Evolutionary conservation across 2,113 vertebrate species (phyloP), one percentile per base, ranked within the genome.

Genomic region (Zosterops japonicus): DNA sequence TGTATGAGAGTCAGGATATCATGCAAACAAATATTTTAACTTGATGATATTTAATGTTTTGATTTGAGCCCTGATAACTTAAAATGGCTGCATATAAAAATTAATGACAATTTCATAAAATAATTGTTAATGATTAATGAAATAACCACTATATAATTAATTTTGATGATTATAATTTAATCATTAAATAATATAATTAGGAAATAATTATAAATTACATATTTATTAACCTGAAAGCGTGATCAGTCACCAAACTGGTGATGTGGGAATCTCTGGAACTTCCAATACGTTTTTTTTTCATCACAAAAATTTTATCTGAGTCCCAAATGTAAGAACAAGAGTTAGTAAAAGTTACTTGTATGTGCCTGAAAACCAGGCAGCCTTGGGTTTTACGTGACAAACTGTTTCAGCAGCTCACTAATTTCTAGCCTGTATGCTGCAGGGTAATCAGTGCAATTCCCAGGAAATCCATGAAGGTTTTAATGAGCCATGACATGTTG

Each of bases 381-480:
- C 39, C 46, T 63, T 78, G 36, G 39, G 60, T 86, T 93, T 94
- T 90, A 93, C 0, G 23, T 91, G 93, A 71, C 82, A 87, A 91
- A 91, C 41, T 77, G 23, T 95, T 96, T 86, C 83, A 90, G 75
- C 23, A 23, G 84, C 36, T 81, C 76, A 47, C 81, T 90, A 53
- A 94, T 96, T 93, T 97, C 90, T 92, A 94, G 90, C 81, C 91
- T 91, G n/a, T 42, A 1, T 69, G 63, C 91, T 93, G 64, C 28
- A 64, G 87, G 83, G 80, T 90, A 97, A 95, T 96, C 95, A 97
- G 87, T 81, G 79, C 95, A 94, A 95, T 97, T 95, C 89, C 93
- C 92, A 83, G 88, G 90, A 60, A 94, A 75, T 56, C 44, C 4
- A 5, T 92, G 90, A 96, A 89, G 90, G 76, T 90, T 97, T 96